Conservation (phyloP, 2,888 invertebrate species). For the Leptinotarsa tumamoca region DNA sequence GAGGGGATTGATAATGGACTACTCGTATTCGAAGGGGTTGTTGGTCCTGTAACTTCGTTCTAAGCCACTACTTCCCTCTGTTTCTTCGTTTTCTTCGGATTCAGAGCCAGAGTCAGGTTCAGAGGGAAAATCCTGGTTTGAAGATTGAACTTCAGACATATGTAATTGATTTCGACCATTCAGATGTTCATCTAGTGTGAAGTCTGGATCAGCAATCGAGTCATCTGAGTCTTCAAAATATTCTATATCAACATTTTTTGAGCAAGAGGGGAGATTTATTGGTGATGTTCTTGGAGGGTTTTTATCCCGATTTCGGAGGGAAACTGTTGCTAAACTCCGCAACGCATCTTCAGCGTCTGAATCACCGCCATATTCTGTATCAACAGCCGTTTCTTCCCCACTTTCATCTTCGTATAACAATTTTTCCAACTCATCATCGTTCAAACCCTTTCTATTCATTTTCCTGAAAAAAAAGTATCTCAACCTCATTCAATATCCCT, state of each 20-base stretch:
- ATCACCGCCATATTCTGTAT: not conserved
- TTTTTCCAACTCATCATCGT: not conserved
- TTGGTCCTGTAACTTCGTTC: slow-evolving; percentile 17
- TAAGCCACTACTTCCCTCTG: slow-evolving; percentile 5
- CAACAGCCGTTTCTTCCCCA: not conserved
- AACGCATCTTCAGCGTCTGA: too few relatives aligned
- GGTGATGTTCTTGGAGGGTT: too few relatives aligned
- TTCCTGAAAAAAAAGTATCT: not conserved
- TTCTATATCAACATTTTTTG: too few relatives aligned
- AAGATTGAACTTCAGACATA: slow-evolving; percentile 4
- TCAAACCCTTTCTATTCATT: not conserved
- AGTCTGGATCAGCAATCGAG: not conserved
- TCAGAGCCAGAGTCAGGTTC: slow-evolving; percentile 1
- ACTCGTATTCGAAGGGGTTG: slow-evolving; percentile 8
- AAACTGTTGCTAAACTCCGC: too few relatives aligned
- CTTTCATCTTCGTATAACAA: not conserved
- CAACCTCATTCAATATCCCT: not conserved
- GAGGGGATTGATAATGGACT: slow-evolving; percentile 21
- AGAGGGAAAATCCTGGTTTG: not conserved
- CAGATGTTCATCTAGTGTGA: not conserved
- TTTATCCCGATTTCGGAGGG: too few relatives aligned
- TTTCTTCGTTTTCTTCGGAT: slow-evolving; percentile 4
- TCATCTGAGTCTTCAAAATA: not conserved
- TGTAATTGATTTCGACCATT: not conserved
- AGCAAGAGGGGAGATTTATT: too few relatives aligned